A percentile compares a stretch with the other conserved stretches of the same genome.
phyloP scores from a whole-genome alignment of 2,797 vertebrate species.

The Poecilia gillii region DNA sequence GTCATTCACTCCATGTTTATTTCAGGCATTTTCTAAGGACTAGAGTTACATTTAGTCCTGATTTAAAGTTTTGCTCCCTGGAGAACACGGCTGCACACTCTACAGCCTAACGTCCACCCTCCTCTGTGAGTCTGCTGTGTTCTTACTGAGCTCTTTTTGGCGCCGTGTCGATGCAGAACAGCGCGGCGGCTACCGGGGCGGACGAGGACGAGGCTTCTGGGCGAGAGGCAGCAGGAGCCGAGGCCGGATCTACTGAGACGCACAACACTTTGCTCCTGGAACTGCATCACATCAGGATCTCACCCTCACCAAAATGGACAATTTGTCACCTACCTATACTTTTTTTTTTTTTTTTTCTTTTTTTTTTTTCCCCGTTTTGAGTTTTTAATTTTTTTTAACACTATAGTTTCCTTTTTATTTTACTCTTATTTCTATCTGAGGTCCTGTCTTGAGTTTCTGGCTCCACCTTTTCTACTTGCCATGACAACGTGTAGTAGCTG shows the following conservation, averaged over 20 bases:
- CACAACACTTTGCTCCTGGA: constrained; percentile 51
- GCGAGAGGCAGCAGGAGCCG: constrained; percentile 92
- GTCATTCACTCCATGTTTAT: background rate
- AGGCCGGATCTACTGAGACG: constrained; percentile 91
- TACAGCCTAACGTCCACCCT: background rate
- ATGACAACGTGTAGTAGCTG: constrained; percentile 27
- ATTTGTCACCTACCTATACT: constrained; percentile 27
- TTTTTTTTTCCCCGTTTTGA: background rate
- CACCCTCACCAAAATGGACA: constrained; percentile 47
- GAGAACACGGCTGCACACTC: background rate
- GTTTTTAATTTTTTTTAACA: constrained; percentile 8
- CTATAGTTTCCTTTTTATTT: constrained; percentile 9
- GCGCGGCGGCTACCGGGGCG: constrained; percentile 93
- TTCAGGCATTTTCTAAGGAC: background rate
- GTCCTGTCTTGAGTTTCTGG: constrained; percentile 37
- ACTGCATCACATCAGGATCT: constrained; percentile 69
- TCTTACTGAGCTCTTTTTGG: constrained; percentile 12
- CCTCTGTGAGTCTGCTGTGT: background rate
- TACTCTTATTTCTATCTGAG: background rate
- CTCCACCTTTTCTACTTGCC: constrained; percentile 49
- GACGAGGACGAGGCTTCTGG: constrained; percentile 91
- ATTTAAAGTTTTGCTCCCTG: background rate
- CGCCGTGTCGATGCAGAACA: constrained; percentile 83
- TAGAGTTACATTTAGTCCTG: background rate
- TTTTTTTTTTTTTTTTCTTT: background rate